Percentiles rank a stretch among this genome's conserved stretches.
Conservation (phyloP, 2,797 vertebrate species). For the Chelon labrosus region DNA sequence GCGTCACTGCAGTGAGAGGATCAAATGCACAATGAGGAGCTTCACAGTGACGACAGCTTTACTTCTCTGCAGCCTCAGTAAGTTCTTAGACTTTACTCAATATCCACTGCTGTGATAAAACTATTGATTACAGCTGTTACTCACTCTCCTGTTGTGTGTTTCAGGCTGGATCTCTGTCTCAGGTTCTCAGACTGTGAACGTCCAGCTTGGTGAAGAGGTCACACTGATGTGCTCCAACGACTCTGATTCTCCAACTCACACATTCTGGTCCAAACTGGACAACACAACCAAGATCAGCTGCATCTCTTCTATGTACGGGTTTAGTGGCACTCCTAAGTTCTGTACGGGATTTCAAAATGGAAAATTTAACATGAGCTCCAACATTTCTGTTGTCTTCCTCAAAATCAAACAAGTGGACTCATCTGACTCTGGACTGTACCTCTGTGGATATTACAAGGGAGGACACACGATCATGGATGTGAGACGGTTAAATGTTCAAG, state of each 20-base stretch:
- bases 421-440: conserved; percentile 56
- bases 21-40: neutral
- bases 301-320: neutral
- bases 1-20: neutral
- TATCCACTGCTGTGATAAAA: too few species aligned
- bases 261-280: conserved; percentile 40
- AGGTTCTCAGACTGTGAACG: neutral
- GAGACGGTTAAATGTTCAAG: neutral
- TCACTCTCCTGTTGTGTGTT: neutral
- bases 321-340: fast-evolving
- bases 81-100: neutral
- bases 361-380: neutral
- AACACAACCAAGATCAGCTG: conserved; percentile 6
- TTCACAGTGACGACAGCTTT: neutral
- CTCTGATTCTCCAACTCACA: fast-evolving
- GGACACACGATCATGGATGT: fast-evolving
- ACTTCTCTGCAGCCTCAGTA: conserved; percentile 26
- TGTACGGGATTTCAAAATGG: neutral
- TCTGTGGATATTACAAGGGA: conserved; percentile 13
- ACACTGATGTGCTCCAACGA: conserved; percentile 31
- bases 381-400: conserved; percentile 33
- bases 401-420: conserved; percentile 2
- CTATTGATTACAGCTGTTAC: neutral
- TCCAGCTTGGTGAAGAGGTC: conserved; percentile 8
- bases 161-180: neutral